phyloP scores from a whole-genome alignment of 92 coral and sea anemone genomes.

The Palythoa heliodiscus region DNA sequence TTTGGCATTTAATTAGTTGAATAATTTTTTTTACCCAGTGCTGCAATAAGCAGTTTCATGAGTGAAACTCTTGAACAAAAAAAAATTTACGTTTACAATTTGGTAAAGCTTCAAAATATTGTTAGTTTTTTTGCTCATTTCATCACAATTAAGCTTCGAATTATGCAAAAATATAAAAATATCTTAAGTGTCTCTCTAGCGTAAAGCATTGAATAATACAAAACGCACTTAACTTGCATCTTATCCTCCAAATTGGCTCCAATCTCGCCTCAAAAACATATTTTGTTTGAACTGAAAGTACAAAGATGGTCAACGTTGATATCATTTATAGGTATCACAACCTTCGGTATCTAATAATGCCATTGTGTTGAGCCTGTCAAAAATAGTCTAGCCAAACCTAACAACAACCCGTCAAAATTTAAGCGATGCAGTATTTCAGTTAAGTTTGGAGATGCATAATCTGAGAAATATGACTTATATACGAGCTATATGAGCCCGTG shows the following conservation, averaged over 20 bases:
- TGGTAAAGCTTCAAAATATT: not conserved
- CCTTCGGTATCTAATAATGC: not conserved
- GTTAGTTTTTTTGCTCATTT: not conserved
- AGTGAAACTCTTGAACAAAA: not conserved
- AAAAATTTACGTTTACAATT: not conserved
- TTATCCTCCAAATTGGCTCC: no score
- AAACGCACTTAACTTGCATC: not conserved
- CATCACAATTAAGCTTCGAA: not conserved
- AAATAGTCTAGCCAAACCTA: not conserved
- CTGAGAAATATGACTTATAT: not conserved
- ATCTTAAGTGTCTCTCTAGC: not conserved
- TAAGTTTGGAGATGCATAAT: not conserved
- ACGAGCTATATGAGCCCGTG: not conserved
- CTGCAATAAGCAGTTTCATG: not conserved
- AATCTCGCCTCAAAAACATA: not conserved
- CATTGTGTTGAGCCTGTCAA: not conserved
- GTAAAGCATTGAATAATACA: not conserved
- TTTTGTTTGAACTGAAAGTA: not conserved
- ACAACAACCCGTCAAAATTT: not conserved
- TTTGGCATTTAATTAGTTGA: not conserved
- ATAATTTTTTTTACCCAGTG: not conserved
- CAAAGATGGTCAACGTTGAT: not conserved
- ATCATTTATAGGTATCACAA: not conserved
- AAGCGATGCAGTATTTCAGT: not conserved
- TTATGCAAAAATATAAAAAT: slow-evolving; percentile 12